Percentiles rank a stretch among this genome's conserved stretches.
Conservation (phyloP, 2,113 vertebrate species). For the Oncorhynchus clarkii region DNA sequence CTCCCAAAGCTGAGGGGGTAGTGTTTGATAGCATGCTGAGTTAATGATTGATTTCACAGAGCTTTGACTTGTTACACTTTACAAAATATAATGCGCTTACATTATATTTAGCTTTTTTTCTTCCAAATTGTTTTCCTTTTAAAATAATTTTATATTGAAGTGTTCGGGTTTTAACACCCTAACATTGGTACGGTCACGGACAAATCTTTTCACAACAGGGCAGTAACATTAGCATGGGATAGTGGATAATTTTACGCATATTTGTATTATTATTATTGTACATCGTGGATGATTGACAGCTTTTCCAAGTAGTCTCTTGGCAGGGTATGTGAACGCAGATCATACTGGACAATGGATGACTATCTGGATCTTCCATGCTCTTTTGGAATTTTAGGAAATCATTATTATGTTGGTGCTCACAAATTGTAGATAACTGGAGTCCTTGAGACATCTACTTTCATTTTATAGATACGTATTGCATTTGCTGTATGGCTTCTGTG, state of each 20-base stretch:
- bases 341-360: neutral
- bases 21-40: constrained; percentile 64
- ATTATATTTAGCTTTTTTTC: constrained; percentile 48
- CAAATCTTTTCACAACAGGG: constrained; percentile 19
- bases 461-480: constrained; percentile 38
- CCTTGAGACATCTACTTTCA: constrained; percentile 29
- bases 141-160: constrained; percentile 37
- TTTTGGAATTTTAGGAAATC: neutral
- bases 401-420: constrained; percentile 39
- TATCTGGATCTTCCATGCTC: constrained; percentile 20
- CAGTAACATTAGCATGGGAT: constrained; percentile 35
- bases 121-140: constrained; percentile 44
- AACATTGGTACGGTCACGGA: neutral
- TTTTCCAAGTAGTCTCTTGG: too few relatives aligned
- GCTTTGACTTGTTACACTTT: constrained; percentile 66
- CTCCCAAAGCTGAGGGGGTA: constrained; percentile 33
- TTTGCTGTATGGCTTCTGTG: constrained; percentile 47
- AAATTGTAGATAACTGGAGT: constrained; percentile 50
- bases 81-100: constrained; percentile 51
- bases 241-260: constrained; percentile 51
- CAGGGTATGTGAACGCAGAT: neutral
- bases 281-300: constrained; percentile 14
- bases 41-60: constrained; percentile 61
- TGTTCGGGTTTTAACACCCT: constrained; percentile 49
- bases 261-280: constrained; percentile 28